Base-by-base conservation (phyloP, 2,888 invertebrate species). In the Crematogaster levior region DNA sequence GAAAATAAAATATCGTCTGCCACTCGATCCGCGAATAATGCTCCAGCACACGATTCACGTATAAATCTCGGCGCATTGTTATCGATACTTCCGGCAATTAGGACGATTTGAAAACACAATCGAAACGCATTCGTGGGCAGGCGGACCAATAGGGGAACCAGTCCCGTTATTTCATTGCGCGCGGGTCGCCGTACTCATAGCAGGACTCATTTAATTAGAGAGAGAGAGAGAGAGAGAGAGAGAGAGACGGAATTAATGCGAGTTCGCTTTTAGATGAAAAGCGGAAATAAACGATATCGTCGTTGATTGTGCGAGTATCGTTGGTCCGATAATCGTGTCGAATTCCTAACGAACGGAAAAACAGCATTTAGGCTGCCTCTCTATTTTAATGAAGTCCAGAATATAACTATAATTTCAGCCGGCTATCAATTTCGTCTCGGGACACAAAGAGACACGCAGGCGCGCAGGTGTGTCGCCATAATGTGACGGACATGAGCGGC, bases 301-400 rank as follows among this genome's bases (percentile, higher is more conserved):
- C 84, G 85, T 84, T 87, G 83, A 87, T 84, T 86, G 84, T 75
- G 75, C 65, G 89, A 79, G 75, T 83, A 87, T 81, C 82, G 82
- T 51, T 43, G 34, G 61, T 40, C 56, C 81, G 75, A 84, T 86
- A 88, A 88, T 86, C 82, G 63, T 65, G 81, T 84, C 81, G 84
- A 21, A 53, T 83, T 84, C 80, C 84, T 87, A 88, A 89, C 77
- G 84, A 89, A 89, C 73, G 88, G 83, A 87, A 89, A 89, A 88
- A 87, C 87, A 84, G 79, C 77, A 81, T 85, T 89, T 82, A 72
- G 66, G 5, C 43, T 24, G 46, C 21, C 53, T 46, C 63, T 77
- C 83, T 81, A 61, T 82, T 84, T 84, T 79, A 88, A 85, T 85
- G 73, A 86, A 83, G 68, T 85, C 73, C 34, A 24, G 48, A 58